Evolutionary conservation across 2,113 vertebrate genomes (phyloP), one percentile per base, ranked within the genome.

Genomic region (sheep (Ovis aries)): DNA sequence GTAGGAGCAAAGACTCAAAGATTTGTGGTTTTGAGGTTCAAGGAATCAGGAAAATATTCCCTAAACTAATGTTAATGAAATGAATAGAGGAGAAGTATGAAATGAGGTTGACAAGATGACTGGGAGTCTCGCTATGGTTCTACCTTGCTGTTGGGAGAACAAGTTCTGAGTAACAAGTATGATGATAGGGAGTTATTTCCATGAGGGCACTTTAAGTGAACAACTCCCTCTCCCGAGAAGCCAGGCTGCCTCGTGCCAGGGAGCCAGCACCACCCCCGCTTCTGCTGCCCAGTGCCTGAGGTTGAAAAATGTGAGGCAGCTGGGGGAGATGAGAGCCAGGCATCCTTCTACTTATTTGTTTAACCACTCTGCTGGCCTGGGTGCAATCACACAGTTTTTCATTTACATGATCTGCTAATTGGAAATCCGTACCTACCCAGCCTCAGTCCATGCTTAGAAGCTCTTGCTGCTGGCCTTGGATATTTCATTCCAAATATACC

Each of bases 121-220:
- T 71, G 15, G 90, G 50, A 92, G 33, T 84, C 45, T 91, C 19
- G 57, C 80, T 92, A 83, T 67, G 87, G 94, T 50, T 95, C 92
- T 93, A 48, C 78, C 83, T 88, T 93, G 88, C 90, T 91, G 94
- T 93, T 94, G 74, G 55, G 91, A 74, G 88, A 97, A 91, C 15
- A 13, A n/a, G 29, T 3, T 29, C 71, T 92, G 84, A 93, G 62
- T 92, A 93, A 98, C 67, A 94, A 81, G 31, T 48, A 80, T 87
- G 91, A 93, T 81, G 67, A 94, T 62, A 59, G 86, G 7, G 45
- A 97, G 95, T 85, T 97, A 94, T 97, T 97, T 98, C 94, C 97
- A 91, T 85, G 91, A 97, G 83, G 94, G 59, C 71, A 90, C 50
- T 91, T 87, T 91, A 53, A 92, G 86, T 10, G 36, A 81, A 55